phyloP scores from a whole-genome alignment of 2,888 invertebrate genomes.

The Phoronis australis region DNA sequence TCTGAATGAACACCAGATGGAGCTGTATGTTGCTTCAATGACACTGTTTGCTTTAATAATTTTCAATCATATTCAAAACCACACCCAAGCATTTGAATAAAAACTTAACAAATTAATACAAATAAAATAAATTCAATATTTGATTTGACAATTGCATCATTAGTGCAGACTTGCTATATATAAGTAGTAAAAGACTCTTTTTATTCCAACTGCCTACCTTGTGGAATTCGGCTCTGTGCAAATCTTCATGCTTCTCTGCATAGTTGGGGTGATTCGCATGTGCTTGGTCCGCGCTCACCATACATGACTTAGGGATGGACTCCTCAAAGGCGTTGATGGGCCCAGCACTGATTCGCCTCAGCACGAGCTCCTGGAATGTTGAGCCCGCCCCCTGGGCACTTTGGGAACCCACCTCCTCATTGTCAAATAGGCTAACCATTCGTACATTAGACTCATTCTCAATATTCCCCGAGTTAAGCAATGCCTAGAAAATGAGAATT shows the following conservation, averaged over 20 bases:
- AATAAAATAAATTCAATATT: too few species aligned
- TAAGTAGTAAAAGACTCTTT: too few species aligned
- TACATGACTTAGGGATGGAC: conserved; percentile 53
- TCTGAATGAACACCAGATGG: too few species aligned
- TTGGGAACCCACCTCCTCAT: conserved; percentile 57
- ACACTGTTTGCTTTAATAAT: too few species aligned
- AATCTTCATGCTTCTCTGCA: conserved; percentile 52
- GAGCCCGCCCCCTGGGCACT: conserved; percentile 56
- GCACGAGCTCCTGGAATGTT: conserved; percentile 52
- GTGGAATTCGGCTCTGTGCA: conserved; percentile 47
- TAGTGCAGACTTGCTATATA: too few species aligned
- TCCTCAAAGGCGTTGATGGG: conserved; percentile 45
- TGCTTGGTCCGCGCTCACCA: conserved; percentile 54
- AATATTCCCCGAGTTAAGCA: conserved; percentile 46
- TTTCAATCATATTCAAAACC: too few species aligned
- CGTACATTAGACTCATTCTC: conserved; percentile 50
- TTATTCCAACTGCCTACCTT: conserved; percentile 23
- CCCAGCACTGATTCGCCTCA: conserved; percentile 44
- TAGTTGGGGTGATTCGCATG: conserved; percentile 57
- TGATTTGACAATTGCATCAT: too few species aligned
- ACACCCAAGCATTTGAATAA: too few species aligned
- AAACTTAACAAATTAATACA: too few species aligned
- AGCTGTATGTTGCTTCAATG: too few species aligned
- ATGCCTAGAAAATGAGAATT: conserved; percentile 39
- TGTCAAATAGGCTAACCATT: conserved; percentile 55